Base-by-base conservation (phyloP, 2,888 invertebrate species). In the Drosophila aldrichi region DNA sequence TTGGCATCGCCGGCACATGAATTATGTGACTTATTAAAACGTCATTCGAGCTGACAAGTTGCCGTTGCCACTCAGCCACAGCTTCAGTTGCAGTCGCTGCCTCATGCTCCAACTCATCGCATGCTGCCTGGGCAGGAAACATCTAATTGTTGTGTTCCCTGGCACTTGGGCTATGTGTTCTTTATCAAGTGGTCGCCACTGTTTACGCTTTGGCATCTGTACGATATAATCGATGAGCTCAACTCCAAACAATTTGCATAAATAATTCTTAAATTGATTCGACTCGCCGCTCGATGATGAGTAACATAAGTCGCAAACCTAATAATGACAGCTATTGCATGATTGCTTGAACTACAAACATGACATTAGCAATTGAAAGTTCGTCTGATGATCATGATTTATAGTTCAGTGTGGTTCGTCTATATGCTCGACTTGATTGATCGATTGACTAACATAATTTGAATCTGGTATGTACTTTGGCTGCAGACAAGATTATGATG, bases 1-100 rank as follows among this genome's bases (percentile, higher is more conserved):
- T 69, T 57, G 48, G 44, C 79, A 70, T 65, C 57, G 70, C 46
- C 67, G 65, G 61, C 38, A 77, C 88, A 89, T 90, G 88, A 90
- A 86, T 90, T 91, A 90, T 91, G 91, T 83, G 89, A 89, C 88
- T 91, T 90, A 90, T 90, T 90, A 90, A 91, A 90, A 90, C 90
- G 91, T 90, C 91, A 90, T 89, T 79, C 82, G 81, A 82, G 82
- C 89, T 81, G 89, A 90, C 88, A 88, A 84, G 86, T 82, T 83
- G 85, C 82, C 81, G 83, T 83, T 80, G 84, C 82, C 74, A 70
- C n/a, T n/a, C 66, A 36, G 29, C 52, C 46, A 46, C 62, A 16
- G 25, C 59, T 43, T 32, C 64, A 46, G 29, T 52, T 3, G 29
- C 32, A 8, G 32, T 32, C 5, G 40, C 40, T 8, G 36, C 9